Base-by-base conservation (phyloP, 2,888 invertebrate species). In the Chaetogeoica ovagalla region DNA sequence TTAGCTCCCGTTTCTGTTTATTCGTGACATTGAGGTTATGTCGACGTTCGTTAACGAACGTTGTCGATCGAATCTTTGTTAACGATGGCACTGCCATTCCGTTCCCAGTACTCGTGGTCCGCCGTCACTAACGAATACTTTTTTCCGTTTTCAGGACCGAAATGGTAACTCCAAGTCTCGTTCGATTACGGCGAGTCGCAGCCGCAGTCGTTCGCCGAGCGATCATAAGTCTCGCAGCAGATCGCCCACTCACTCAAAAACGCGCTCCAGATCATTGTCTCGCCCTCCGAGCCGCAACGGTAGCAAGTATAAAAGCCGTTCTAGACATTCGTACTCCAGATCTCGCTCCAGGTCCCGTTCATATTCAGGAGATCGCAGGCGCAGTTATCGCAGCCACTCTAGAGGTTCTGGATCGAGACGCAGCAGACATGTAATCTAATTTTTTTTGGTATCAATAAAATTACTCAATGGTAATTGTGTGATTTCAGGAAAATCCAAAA, bases 401-500 rank as follows among this genome's bases (percentile, higher is more conserved):
- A 11, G 82, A 19, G 77, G 82, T 8, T 77, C 82, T 3, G 82
- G 77, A 8, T 82, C 76, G 6, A 82, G 77, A 59, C 79, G 79
- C 15, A 57, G 79, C 63, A 79, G 79, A 79, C 79, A 81, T 74
- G 81, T 81, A 81, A 68, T 8, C 57, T 68, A 37, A 11, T n/a
- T 15, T 23, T 48, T 48, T 48, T 30, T 43, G 17, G 21, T n/a
- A 15, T 59, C 1, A n/a, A 21, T 39, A n/a, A n/a, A n/a, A n/a
- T 30, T 30, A 30, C 30, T 30, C 2, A 30, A 30, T 30, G 30
- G 30, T 30, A 30, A 30, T 30, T 30, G 6, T 59, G 43, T 76
- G 17, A 11, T 48, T 23, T 5, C 48, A 81, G 74, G 95, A 96
- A 85, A 93, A 94, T 86, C 97, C 97, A 0, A 91, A 92, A 82